These are phyloP conservation scores for Bufo bufo DNA, from an alignment of 2,113 vertebrate species.

Conservation along the genomic window DNA sequence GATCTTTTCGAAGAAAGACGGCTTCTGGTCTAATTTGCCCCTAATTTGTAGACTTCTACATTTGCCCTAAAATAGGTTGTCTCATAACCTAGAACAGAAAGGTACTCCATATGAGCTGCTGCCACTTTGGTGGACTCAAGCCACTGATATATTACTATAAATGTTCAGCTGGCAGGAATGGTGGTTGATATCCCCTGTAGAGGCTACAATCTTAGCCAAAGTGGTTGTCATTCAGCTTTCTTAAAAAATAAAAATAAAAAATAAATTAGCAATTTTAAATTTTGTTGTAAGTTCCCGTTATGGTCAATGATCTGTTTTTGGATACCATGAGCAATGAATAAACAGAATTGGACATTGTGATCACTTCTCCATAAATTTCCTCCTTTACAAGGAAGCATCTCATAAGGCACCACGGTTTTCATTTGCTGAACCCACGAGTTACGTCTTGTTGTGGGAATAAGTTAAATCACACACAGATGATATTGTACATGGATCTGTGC, in stretches of 20 bases:
- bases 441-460: constrained; percentile 13
- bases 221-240: neutral
- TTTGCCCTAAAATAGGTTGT: too few species aligned
- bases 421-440: constrained; percentile 15
- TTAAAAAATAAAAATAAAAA: neutral
- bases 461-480: constrained; percentile 40
- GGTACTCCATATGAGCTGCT: neutral
- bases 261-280: neutral
- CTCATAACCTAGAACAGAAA: neutral
- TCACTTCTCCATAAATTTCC: neutral
- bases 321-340: neutral
- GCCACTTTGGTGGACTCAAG: too few species aligned
- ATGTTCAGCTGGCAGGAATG: too few species aligned
- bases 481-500: constrained; percentile 25
- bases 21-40: too few species aligned
- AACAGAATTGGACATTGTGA: neutral
- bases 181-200: neutral
- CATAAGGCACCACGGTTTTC: constrained; percentile 11
- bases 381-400: constrained; percentile 28
- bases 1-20: too few species aligned
- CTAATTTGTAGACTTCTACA: too few species aligned
- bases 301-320: neutral
- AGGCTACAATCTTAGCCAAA: neutral
- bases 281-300: neutral
- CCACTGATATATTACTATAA: too few species aligned